A percentile compares a stretch with the other conserved stretches of the same genome.
Conservation (phyloP, 2,888 invertebrate species). For the Villa cingulata region DNA sequence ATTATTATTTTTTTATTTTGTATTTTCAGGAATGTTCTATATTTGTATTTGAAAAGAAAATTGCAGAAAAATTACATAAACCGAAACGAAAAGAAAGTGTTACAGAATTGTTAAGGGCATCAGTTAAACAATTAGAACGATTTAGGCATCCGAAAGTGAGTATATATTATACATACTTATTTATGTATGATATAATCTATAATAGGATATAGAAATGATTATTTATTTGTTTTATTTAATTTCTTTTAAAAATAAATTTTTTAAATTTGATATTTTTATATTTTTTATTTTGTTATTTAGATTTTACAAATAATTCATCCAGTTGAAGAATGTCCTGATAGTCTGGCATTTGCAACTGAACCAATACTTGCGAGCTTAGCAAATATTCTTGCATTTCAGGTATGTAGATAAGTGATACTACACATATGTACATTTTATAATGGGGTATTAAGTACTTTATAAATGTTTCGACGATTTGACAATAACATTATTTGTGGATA, state of each 20-base stretch:
- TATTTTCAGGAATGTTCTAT: slow-evolving; percentile 61
- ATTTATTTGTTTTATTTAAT: too few relatives aligned
- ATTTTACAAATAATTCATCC: slow-evolving; percentile 54
- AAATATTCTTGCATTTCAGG: slow-evolving; percentile 74
- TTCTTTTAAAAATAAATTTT: too few relatives aligned
- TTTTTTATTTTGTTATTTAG: slow-evolving; percentile 20
- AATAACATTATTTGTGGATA: too few relatives aligned
- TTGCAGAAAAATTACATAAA: slow-evolving; percentile 83
- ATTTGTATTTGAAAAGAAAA: slow-evolving; percentile 85
- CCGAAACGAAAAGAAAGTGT: slow-evolving; percentile 86
- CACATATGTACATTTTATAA: too few relatives aligned
- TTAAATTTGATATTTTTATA: not conserved
- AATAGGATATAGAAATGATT: too few relatives aligned
- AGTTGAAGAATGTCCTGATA: slow-evolving; percentile 72
- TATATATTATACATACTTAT: too few relatives aligned
- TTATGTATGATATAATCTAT: too few relatives aligned
- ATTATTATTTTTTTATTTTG: too few relatives aligned
- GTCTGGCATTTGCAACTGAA: slow-evolving; percentile 89
- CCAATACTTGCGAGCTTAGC: slow-evolving; percentile 79
- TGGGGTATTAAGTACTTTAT: too few relatives aligned
- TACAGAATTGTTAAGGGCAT: slow-evolving; percentile 68
- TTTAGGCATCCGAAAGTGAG: slow-evolving; percentile 66
- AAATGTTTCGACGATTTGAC: too few relatives aligned
- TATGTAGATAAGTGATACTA: too few relatives aligned
- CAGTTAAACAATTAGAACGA: slow-evolving; percentile 65